Evolutionary conservation across 2,888 invertebrate genomes (phyloP), one percentile per base, ranked within the genome.

Genomic region (Drosophila anomalata): DNA sequence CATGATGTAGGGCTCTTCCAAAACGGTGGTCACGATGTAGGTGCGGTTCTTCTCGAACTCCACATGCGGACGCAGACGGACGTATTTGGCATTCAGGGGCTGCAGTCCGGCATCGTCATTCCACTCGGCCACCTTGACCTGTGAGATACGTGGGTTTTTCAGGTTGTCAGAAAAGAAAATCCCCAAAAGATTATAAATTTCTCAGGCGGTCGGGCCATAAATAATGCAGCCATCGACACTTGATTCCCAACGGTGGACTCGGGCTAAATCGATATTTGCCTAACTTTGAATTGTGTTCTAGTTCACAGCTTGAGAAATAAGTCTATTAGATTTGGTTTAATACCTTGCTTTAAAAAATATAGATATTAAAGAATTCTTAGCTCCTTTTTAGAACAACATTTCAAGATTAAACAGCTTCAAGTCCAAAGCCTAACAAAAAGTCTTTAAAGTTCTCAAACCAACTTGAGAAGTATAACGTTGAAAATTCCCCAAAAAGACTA

Each of bases 1-100:
- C 96, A 97, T 97, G 85, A 97, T 94, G 89, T 97, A 98, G 0
- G 97, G 97, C 84, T 97, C 97, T 91, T 97, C 97, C 88, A 97
- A 93, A 69, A 97, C 94, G 2, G 96, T 96, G 12, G 97, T 96
- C n/a, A 98, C 95, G 69, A 96, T 94, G 87, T 97, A 97, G 0
- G 97, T 97, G 89, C 94, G 95, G 90, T 97, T 97, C 75, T 94
- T 95, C 78, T 96, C 96, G 77, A 96, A 95, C 67, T 95, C 95
- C 3, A 94, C 92, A 14, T 95, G 94, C 0, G 96, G 94, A 75
- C 94, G 94, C 22, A 96, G 92, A 68, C 96, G 94, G 33, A 95
- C 94, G 86, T 95, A 96, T 91, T 96, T 97, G 6, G 96, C 95
- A 3, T 96, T 94, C 26, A 95, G 93, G 0, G 96, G 93, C 70